Evolutionary conservation across 2,113 vertebrate species (phyloP).

Genomic region (Larimichthys polyactis): DNA sequence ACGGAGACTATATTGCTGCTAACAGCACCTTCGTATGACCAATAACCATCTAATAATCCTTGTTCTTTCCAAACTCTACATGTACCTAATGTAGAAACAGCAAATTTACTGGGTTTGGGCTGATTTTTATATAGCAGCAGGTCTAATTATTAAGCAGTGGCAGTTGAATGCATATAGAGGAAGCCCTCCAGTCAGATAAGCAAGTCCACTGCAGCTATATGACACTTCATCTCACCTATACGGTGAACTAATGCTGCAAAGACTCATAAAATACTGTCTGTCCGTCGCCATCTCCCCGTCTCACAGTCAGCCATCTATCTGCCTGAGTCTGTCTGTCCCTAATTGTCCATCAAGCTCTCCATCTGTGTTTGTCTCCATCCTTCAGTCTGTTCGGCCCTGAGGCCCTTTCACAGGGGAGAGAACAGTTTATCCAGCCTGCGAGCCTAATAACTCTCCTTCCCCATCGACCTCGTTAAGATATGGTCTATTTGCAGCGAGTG

Average conservation of each 20-base stretch:
- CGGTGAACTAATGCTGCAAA: conserved; percentile 24
- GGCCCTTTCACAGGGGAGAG: conserved; percentile 51
- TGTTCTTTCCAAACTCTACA: no score
- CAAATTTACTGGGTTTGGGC: no score
- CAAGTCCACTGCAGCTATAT: conserved; percentile 25
- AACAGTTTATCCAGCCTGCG: conserved; percentile 50
- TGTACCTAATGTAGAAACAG: no score
- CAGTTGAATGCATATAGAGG: no score
- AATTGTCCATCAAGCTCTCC: conserved; percentile 60
- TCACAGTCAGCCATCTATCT: conserved; percentile 35
- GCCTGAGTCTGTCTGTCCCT: conserved; percentile 38
- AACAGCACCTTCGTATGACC: no score
- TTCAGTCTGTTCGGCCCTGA: conserved; percentile 40
- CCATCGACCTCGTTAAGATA: conserved; percentile 63
- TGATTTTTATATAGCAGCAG: no score
- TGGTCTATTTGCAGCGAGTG: conserved; percentile 47
- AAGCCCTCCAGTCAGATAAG: no score
- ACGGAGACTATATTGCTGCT: no score
- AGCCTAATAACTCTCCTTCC: conserved; percentile 65
- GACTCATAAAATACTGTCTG: conserved; percentile 30
- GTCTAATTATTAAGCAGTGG: no score
- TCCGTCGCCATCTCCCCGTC: not conserved
- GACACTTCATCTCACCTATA: conserved; percentile 38
- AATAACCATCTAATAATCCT: no score
- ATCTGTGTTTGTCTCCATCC: conserved; percentile 52